Conservation (phyloP, 2,797 vertebrate species). For the Coregonus sp. region DNA sequence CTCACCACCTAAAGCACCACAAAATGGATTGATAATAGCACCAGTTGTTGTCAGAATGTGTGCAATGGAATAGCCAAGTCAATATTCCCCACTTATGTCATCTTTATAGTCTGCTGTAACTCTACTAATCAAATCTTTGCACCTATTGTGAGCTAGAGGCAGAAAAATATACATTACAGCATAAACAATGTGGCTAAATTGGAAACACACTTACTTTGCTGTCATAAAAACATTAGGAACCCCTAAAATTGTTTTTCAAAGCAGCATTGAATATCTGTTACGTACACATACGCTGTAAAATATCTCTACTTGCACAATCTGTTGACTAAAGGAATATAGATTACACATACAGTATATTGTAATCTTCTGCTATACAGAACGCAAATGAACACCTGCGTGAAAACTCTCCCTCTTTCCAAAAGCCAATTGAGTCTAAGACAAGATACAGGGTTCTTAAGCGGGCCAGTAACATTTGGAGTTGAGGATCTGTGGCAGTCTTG, state of each 20-base stretch:
- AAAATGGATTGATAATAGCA: conserved; percentile 77
- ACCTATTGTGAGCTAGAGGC: conserved; percentile 52
- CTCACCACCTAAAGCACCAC: conserved; percentile 72
- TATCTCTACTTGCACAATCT: conserved; percentile 65
- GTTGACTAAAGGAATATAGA: conserved; percentile 62
- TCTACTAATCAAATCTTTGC: conserved; percentile 54
- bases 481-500: neutral
- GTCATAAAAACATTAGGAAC: conserved; percentile 46
- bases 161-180: conserved; percentile 43
- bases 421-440: conserved; percentile 45
- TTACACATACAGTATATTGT: conserved; percentile 62
- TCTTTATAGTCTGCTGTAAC: conserved; percentile 59
- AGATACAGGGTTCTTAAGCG: conserved; percentile 35
- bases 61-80: conserved; percentile 54
- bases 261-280: conserved; percentile 46
- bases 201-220: conserved; percentile 51
- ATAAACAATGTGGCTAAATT: conserved; percentile 49
- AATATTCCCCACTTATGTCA: conserved; percentile 48
- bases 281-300: conserved; percentile 56
- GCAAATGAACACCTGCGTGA: conserved; percentile 54
- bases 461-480: neutral
- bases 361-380: conserved; percentile 66
- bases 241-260: conserved; percentile 16
- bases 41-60: conserved; percentile 77
- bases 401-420: conserved; percentile 29